These are phyloP conservation scores for Auanema freiburgensis DNA, from an alignment of 2,888 invertebrate species.

Conservation along the genomic window DNA sequence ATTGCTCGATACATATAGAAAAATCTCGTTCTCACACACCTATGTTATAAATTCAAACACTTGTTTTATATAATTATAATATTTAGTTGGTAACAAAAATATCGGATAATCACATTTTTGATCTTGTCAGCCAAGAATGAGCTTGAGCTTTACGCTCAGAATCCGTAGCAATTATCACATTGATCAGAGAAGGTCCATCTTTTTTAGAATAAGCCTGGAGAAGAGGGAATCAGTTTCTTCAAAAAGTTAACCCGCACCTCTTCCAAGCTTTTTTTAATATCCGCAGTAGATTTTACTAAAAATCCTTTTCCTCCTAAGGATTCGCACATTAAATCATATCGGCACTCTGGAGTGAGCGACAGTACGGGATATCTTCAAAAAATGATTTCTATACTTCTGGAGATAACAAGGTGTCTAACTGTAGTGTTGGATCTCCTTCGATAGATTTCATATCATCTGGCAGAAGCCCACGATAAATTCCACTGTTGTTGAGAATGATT, in stretches of 20 bases:
- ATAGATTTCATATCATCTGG: conserved; percentile 76
- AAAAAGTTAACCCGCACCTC: conserved; percentile 5
- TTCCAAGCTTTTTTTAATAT: conserved; percentile 65
- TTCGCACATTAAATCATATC: conserved; percentile 86
- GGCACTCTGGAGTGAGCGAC: conserved; percentile 77
- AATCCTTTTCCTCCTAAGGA: conserved; percentile 82
- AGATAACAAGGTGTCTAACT: conserved; percentile 6
- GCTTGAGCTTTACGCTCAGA: conserved; percentile 88
- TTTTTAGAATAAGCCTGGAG: conserved; percentile 35
- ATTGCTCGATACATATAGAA: too few species aligned
- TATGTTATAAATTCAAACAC: too few species aligned
- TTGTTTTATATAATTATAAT: too few species aligned
- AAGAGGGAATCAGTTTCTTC: background rate
- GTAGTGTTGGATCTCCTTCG: conserved; percentile 75
- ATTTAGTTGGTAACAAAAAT: too few species aligned
- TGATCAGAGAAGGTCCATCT: conserved; percentile 83
- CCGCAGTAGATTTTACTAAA: conserved; percentile 78
- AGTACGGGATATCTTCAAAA: conserved; percentile 80
- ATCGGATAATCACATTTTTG: conserved; percentile 73
- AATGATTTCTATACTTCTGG: background rate
- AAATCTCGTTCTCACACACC: too few species aligned
- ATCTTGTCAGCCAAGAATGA: conserved; percentile 88
- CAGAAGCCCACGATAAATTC: conserved; percentile 86
- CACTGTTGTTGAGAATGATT: conserved; percentile 90
- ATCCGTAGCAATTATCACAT: conserved; percentile 83